Evolutionary conservation across 1,140 invertebrate genomes (phyloP).

Genomic region (Pogonognathellus flavescens): DNA sequence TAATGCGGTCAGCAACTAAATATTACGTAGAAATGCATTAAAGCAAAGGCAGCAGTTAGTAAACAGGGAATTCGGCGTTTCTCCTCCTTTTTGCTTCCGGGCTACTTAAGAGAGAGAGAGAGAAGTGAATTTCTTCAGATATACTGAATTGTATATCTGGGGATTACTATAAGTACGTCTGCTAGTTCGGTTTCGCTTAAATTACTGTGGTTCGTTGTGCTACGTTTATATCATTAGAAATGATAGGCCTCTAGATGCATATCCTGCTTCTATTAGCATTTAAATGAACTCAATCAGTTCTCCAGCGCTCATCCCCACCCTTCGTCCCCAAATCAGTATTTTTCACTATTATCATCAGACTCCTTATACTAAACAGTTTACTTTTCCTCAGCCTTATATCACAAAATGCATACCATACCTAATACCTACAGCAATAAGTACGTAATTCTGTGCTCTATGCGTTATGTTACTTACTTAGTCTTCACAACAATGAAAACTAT

Average conservation of each 20-base stretch:
- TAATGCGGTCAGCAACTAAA: no score
- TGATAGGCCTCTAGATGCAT: conserved; percentile 61
- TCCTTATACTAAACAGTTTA: no score
- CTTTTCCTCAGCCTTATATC: no score
- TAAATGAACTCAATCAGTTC: conserved; percentile 64
- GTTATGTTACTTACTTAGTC: no score
- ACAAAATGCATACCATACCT: no score
- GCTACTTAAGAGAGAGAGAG: conserved; percentile 11
- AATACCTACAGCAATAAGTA: no score
- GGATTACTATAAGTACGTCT: background rate
- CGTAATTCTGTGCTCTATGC: no score
- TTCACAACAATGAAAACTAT: no score
- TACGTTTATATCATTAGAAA: conserved; percentile 60
- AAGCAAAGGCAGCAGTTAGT: background rate
- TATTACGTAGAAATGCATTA: background rate
- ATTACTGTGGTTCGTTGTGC: conserved; percentile 35
- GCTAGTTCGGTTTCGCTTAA: conserved; percentile 6
- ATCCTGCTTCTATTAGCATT: conserved; percentile 65
- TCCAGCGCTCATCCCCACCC: conserved; percentile 33
- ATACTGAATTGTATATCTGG: background rate
- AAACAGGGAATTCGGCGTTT: conserved; percentile 3
- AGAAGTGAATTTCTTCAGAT: conserved; percentile 22
- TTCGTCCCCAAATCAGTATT: conserved; percentile 52
- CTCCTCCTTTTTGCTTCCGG: conserved; percentile 34
- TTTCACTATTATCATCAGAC: conserved; percentile 43